These are phyloP conservation scores for Microtus oregoni DNA, from an alignment of 2,113 vertebrate species.

Conservation along the genomic window DNA sequence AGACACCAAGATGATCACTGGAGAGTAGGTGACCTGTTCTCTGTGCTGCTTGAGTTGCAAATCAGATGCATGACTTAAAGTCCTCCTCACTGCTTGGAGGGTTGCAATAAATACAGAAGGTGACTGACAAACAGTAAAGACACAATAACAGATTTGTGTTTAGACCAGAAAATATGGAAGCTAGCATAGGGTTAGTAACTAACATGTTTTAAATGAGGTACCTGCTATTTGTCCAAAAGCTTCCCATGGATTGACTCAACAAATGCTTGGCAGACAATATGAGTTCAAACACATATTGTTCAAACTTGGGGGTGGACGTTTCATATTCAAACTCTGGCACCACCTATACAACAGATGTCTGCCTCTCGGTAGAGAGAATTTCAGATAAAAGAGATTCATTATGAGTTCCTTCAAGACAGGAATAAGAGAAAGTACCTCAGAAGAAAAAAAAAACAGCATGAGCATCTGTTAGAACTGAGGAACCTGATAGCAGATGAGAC, in stretches of 20 bases:
- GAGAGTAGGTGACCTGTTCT: neutral
- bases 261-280: neutral
- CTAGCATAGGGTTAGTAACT: neutral
- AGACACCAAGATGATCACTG: neutral
- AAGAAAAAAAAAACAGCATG: neutral
- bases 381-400: neutral
- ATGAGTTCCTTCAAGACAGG: neutral
- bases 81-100: neutral
- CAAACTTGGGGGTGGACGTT: neutral
- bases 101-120: neutral
- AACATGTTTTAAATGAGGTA: neutral
- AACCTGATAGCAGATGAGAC: neutral
- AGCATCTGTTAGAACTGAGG: neutral
- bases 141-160: constrained; percentile 8
- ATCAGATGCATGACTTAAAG: neutral
- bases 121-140: neutral
- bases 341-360: neutral
- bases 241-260: neutral
- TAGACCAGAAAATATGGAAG: neutral
- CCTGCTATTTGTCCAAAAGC: neutral
- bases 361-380: neutral
- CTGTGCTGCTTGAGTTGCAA: neutral
- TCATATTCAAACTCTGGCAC: neutral
- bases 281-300: neutral
- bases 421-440: neutral